phyloP scores from a whole-genome alignment of 2,888 invertebrate species.

The Leucozona laternaria region DNA sequence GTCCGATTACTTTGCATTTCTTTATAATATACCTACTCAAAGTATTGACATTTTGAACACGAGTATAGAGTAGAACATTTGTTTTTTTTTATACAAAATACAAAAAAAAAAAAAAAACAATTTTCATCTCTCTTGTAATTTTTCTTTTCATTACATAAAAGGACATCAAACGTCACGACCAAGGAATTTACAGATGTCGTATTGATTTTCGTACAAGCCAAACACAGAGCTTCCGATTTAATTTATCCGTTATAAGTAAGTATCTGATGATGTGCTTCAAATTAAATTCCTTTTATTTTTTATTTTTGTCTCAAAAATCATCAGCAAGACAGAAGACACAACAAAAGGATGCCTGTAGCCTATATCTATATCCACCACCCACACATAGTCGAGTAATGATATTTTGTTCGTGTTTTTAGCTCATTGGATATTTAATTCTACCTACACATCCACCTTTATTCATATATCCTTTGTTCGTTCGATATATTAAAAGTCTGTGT shows the following conservation, averaged over 20 bases:
- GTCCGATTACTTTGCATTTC: neutral
- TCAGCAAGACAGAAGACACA: neutral
- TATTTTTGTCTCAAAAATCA: slow-evolving; percentile 4
- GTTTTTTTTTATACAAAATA: neutral
- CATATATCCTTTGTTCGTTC: slow-evolving; percentile 3
- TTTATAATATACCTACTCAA: too few species aligned
- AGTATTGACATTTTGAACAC: slow-evolving; percentile 31
- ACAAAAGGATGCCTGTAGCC: neutral
- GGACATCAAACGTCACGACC: slow-evolving; percentile 93
- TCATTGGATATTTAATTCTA: slow-evolving; percentile 2
- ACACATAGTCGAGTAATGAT: neutral
- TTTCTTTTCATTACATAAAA: slow-evolving; percentile 77
- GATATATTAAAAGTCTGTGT: slow-evolving; percentile 3
- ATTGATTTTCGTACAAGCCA: slow-evolving; percentile 96
- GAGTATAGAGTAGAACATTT: neutral
- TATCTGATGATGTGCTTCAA: slow-evolving; percentile 77
- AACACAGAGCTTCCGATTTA: slow-evolving; percentile 94
- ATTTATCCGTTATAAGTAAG: slow-evolving; percentile 95
- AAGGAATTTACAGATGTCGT: slow-evolving; percentile 94
- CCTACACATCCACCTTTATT: neutral
- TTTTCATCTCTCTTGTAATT: slow-evolving; percentile 30
- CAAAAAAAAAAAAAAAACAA: neutral
- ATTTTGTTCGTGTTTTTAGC: neutral
- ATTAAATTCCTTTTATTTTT: slow-evolving; percentile 21
- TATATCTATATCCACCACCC: neutral